Evolutionary conservation across 2,797 vertebrate genomes (phyloP), one percentile per base, ranked within the genome.

Genomic region (Babyrousa celebensis): DNA sequence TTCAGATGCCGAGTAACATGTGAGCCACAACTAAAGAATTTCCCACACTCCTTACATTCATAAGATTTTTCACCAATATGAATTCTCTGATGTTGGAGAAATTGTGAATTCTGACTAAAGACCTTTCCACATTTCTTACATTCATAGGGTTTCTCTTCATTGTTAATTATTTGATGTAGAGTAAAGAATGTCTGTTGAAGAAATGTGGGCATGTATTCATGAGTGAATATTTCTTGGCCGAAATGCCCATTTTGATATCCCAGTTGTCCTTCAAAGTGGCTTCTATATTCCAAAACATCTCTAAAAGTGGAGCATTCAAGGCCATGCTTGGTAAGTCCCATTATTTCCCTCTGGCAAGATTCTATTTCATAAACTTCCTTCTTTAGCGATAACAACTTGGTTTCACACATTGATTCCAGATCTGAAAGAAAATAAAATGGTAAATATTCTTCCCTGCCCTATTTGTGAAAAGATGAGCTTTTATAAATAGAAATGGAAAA

Each of bases 1-100:
- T 98, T 97, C 87, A 97, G 97, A 86, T 98, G 98, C 43, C 97
- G 95, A 86, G 98, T 97, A 82, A 98, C 97, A 63, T 98, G 97
- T 75, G 98, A 98, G n/a, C 95, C 96, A 93, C 96, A 94, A 56
- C 93, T 96, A 62, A 98, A 98, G 84, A 94, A 96, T 70, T 98
- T 98, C 60, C 97, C 97, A 87, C 97, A 98, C 25, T 97, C 96
- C 32, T 97, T 97, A 82, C 95, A 98, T 96, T 98, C 97, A 3
- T 96, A 94, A 77, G 97, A 94, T 84, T 98, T 98, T 83, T 97
- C 97, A 27, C 95, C 96, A 88, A 92, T 78, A 63, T 98, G 98
- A 87, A 97, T 95, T 95, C 92, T 97, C 89, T 97, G 97, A 82
- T 97, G 97, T 79, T 97, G 95, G 87, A 96, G 92, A 84, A 98